These are phyloP conservation scores for Athene noctua DNA, from an alignment of 2,113 vertebrate genomes.

Conservation along the genomic window DNA sequence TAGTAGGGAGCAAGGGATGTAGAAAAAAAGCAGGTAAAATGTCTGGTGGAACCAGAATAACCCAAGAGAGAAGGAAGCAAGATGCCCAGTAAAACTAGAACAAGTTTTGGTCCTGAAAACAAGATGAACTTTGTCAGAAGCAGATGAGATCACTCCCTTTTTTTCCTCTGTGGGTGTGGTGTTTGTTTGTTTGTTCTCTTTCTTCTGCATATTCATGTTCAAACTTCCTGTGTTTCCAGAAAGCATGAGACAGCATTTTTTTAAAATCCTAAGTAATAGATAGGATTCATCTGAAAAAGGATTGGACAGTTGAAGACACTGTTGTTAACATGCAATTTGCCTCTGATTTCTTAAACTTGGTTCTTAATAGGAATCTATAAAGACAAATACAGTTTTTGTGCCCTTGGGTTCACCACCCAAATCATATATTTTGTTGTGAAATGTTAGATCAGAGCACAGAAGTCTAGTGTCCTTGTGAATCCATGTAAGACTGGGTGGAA, in stretches of 20 bases:
- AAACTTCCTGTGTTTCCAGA: not conserved
- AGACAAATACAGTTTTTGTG: not conserved
- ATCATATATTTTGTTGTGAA: not conserved
- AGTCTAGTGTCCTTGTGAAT: not conserved
- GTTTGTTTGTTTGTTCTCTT: too few species aligned
- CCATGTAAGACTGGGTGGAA: not conserved
- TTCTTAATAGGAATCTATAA: not conserved
- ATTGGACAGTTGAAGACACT: not conserved
- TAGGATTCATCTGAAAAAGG: not conserved
- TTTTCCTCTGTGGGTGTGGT: not conserved
- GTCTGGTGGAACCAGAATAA: not conserved
- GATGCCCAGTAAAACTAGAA: not conserved
- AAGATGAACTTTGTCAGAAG: not conserved
- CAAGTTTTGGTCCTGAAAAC: not conserved
- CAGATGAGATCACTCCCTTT: too few species aligned
- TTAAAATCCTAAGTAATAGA: not conserved
- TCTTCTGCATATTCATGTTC: not conserved
- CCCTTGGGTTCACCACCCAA: not conserved
- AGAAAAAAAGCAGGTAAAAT: not conserved
- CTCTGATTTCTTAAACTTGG: not conserved
- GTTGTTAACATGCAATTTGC: not conserved
- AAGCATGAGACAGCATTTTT: not conserved
- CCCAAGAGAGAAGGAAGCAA: not conserved
- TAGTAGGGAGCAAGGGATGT: not conserved
- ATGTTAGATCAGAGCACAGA: not conserved